Conservation (phyloP, 2,797 vertebrate species). For the Rhodeus uyekii region DNA sequence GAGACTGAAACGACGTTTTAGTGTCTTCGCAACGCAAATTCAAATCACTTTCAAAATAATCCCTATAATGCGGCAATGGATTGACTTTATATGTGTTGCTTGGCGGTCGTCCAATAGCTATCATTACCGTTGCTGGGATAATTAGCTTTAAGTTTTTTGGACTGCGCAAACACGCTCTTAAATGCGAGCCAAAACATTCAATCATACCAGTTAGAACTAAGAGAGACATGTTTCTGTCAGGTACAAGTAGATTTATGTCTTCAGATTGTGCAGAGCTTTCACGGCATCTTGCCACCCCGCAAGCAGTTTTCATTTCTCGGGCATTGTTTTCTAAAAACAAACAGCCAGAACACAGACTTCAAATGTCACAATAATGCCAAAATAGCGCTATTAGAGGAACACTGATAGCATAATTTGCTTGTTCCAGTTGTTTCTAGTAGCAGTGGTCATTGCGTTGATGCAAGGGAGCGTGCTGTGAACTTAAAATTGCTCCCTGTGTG, state of each 20-base stretch:
- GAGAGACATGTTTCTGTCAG: conserved; percentile 47
- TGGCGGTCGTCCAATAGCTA: conserved; percentile 22
- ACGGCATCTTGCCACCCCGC: conserved; percentile 11
- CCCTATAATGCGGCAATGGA: conserved; percentile 32
- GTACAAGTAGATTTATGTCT: conserved; percentile 39
- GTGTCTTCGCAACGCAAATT: conserved; percentile 9
- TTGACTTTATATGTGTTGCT: conserved; percentile 31
- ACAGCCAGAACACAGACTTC: neutral
- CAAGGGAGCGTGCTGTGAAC: neutral
- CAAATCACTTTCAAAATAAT: conserved; percentile 35
- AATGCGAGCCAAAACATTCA: conserved; percentile 38
- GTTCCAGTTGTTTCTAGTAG: conserved; percentile 27
- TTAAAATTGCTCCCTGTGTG: conserved; percentile 8
- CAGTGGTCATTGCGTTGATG: conserved; percentile 10
- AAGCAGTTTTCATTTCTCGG: conserved; percentile 25
- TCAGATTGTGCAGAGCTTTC: conserved; percentile 18
- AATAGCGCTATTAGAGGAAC: conserved; percentile 30
- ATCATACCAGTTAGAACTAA: conserved; percentile 41
- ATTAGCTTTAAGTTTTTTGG: conserved; percentile 26
- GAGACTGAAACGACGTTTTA: conserved; percentile 37
- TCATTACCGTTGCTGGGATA: conserved; percentile 39
- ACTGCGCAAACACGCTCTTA: conserved; percentile 36
- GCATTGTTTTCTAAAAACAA: conserved; percentile 27
- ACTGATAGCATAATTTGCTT: conserved; percentile 19
- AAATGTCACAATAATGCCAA: conserved; percentile 21